These are phyloP conservation scores for Pipistrellus pipistrellus DNA, from an alignment of 2,797 vertebrate species.

Conservation along the genomic window DNA sequence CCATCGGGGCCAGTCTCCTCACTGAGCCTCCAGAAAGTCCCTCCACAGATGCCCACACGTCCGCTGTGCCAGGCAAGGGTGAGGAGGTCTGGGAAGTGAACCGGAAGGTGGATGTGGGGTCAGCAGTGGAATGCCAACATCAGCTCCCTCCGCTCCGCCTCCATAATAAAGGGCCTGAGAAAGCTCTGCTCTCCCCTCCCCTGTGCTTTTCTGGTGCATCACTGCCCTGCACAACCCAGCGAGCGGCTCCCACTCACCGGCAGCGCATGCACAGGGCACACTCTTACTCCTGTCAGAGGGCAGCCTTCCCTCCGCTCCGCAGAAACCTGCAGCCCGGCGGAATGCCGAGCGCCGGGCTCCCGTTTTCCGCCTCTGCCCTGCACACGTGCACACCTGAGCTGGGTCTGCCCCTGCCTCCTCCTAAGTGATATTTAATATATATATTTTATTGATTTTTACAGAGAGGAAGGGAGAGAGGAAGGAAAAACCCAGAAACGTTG, in stretches of 20 bases:
- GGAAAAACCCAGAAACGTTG: no score
- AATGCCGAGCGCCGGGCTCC: neutral
- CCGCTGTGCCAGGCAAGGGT: neutral
- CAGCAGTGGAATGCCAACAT: neutral
- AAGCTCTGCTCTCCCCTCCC: neutral
- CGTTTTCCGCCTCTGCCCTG: neutral
- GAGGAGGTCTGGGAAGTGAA: neutral
- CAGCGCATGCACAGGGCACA: slow-evolving; percentile 87
- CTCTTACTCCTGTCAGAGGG: slow-evolving; percentile 86
- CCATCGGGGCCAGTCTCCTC: neutral
- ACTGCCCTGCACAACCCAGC: slow-evolving; percentile 85
- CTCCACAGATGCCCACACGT: neutral
- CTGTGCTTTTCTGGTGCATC: slow-evolving; percentile 87
- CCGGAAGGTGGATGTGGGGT: neutral
- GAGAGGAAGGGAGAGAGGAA: no score
- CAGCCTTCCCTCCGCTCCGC: slow-evolving; percentile 86
- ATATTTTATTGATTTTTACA: no score
- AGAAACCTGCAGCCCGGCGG: slow-evolving; percentile 82
- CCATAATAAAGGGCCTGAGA: neutral
- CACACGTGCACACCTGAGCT: neutral
- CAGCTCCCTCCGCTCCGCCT: neutral
- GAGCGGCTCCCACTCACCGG: slow-evolving; percentile 78
- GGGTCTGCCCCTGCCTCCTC: neutral
- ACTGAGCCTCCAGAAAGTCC: neutral
- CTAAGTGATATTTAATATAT: neutral